These are phyloP conservation scores for Cheiracanthium punctorium DNA, from an alignment of 2,888 invertebrate species.

Conservation along the genomic window DNA sequence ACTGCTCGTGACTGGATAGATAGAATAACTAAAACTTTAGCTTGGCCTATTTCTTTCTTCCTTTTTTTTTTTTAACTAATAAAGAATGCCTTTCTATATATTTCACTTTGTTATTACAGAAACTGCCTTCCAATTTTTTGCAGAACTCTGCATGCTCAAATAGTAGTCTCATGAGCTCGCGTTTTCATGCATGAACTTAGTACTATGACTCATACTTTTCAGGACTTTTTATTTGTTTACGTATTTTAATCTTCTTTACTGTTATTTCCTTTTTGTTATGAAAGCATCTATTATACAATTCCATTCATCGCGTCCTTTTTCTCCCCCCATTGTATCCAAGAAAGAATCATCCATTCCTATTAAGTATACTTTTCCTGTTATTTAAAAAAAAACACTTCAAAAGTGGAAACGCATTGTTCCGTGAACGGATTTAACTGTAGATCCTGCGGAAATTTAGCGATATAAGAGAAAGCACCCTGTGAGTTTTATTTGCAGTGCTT, in stretches of 20 bases:
- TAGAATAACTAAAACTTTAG: no score
- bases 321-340: not conserved
- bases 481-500: no score
- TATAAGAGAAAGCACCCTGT: not conserved
- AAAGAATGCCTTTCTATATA: no score
- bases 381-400: not conserved
- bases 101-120: no score
- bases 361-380: not conserved
- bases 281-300: not conserved
- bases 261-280: not conserved
- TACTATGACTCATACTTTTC: not conserved
- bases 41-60: no score
- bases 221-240: no score
- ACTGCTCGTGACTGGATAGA: no score
- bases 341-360: not conserved
- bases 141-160: no score
- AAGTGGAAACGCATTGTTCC: not conserved
- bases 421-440: not conserved
- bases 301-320: not conserved
- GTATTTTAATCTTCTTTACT: not conserved
- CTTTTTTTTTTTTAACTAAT: no score
- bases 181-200: not conserved
- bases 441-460: not conserved
- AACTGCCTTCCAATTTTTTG: no score
- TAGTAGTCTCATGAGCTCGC: not conserved